Evolutionary conservation across 2,113 vertebrate genomes (phyloP).

Genomic region (Synodontis membranacea): DNA sequence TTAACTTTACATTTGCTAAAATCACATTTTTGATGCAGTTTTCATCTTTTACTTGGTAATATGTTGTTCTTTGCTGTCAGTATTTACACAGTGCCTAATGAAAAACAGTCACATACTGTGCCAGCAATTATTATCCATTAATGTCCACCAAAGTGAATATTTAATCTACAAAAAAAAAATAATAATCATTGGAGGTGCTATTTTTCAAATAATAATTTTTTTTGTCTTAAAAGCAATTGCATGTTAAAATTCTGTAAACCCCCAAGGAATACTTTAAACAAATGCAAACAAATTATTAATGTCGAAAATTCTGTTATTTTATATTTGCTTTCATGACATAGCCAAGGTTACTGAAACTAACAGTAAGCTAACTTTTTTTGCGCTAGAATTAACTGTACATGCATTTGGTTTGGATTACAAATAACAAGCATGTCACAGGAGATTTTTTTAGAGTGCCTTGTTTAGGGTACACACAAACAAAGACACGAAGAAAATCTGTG

Average conservation of each 20-base stretch:
- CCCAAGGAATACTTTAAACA: not conserved
- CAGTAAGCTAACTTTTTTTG: not conserved
- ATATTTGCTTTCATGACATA: not conserved
- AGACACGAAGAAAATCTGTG: not conserved
- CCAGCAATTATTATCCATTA: not conserved
- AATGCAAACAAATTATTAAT: not conserved
- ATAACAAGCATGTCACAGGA: not conserved
- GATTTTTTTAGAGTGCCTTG: not conserved
- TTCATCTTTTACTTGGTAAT: not conserved
- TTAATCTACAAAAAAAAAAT: not conserved
- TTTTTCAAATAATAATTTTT: too few relatives aligned
- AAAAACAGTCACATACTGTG: too few relatives aligned
- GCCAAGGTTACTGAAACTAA: not conserved
- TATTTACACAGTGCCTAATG: not conserved
- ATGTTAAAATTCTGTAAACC: not conserved
- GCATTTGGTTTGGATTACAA: not conserved
- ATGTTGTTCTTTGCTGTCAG: not conserved
- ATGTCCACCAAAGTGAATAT: too few relatives aligned
- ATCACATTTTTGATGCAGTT: not conserved
- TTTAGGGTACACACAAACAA: not conserved
- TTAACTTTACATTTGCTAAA: not conserved
- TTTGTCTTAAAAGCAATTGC: too few relatives aligned
- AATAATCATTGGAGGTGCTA: too few relatives aligned
- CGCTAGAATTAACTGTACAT: not conserved
- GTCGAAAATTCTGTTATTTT: not conserved